These are phyloP conservation scores for Littorina saxatilis DNA, from an alignment of 1,140 invertebrate species.

Conservation along the genomic window DNA sequence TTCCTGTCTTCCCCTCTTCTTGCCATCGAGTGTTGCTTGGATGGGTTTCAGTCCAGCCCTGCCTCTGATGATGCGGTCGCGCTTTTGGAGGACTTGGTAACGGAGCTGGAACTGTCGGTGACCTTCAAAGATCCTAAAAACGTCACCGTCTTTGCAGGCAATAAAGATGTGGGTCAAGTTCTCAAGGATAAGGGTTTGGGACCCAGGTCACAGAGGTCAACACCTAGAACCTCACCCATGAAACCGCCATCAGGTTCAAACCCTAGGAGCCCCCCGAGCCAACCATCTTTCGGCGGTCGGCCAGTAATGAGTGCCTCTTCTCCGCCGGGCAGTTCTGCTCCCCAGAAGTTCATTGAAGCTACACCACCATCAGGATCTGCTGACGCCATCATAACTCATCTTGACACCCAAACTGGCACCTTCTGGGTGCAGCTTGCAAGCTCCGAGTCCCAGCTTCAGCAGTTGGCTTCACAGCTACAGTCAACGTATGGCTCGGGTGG, in stretches of 20 bases:
- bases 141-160: slow-evolving; percentile 39
- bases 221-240: too few species aligned
- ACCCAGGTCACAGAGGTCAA: neutral
- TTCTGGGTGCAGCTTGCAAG: slow-evolving; percentile 48
- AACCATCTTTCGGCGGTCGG: neutral
- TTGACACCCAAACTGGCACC: slow-evolving; percentile 45
- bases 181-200: slow-evolving; percentile 52
- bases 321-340: neutral
- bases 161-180: slow-evolving; percentile 48
- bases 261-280: neutral
- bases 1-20: slow-evolving; percentile 46
- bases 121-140: slow-evolving; percentile 30
- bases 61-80: slow-evolving; percentile 40
- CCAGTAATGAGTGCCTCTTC: too few species aligned
- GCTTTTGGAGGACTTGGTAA: slow-evolving; percentile 34
- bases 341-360: slow-evolving; percentile 25
- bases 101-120: slow-evolving; percentile 43
- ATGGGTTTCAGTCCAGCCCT: slow-evolving; percentile 35
- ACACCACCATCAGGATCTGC: slow-evolving; percentile 33
- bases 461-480: slow-evolving; percentile 30
- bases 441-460: slow-evolving; percentile 15
- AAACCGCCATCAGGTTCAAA: neutral
- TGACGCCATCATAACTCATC: slow-evolving; percentile 40
- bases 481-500: slow-evolving; percentile 20
- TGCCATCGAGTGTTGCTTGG: slow-evolving; percentile 55